Base-by-base conservation (phyloP, 1,140 invertebrate species). In the Drosophila mojavensis region DNA sequence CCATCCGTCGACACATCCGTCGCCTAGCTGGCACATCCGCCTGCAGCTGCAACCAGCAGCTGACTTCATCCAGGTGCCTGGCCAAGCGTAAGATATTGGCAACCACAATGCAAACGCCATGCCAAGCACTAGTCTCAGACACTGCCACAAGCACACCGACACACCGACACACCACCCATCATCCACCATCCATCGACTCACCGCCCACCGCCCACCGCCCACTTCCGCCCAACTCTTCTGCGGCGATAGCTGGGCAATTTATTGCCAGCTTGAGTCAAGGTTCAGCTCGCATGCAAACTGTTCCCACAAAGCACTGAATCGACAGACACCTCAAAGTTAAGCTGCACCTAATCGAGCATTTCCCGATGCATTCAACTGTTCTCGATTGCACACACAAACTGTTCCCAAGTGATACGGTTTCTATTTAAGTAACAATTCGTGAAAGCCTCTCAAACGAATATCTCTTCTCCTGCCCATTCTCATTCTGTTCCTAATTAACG, bases 41-140 rank as follows among this genome's bases (percentile, higher is more conserved):
- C 48, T 30, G 45, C 20, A 7, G 43, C 26, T 17, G 45, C 26
- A n/a, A 11, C 33, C 58, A 51, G 59, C 67, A 69, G 63, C 64
- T 30, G 28, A 30, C 43, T 43, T 55, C 47, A 13, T 6, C 61
- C 41, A 54, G 61, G 11, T 48, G 66, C 15, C 66, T 60, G 58
- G 50, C 62, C 74, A 76, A 66, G 74, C 69, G 69, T 71, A 76
- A 73, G 74, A 73, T 76, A 76, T 76, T 76, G 74, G 61, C 56
- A 76, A 61, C 69, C 62, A 58, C 74, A 76, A 60, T 69, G 71
- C 71, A 74, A 54, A 43, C 54, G 62, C 62, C 63, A 36, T 66
- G 61, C 30, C 47, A 36, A 45, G 47, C 28, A 10, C 41, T 36
- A 39, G 13, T 24, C 3, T 24, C 20, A 24, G 20, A 3, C 20